Base-by-base conservation (phyloP, 64 coral and sea anemone genomes). In the Anthopleura sola region DNA sequence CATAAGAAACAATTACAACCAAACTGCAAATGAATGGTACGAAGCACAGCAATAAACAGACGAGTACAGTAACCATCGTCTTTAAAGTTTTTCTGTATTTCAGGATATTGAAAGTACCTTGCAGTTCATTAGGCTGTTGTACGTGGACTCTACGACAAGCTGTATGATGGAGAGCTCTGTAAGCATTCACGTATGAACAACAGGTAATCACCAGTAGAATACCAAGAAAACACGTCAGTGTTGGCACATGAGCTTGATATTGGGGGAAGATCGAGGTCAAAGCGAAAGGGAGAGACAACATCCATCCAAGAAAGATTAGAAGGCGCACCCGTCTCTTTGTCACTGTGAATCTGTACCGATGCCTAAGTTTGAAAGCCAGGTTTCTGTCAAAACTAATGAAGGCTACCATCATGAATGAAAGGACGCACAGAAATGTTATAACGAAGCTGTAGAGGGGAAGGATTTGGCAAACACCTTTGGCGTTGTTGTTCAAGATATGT, bases 61-160 rank as follows among this genome's bases (percentile, higher is more conserved):
- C 33, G 2, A 36, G 36, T 19, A 77, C 26, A 40, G 4, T 28
- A 21, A 77, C 31, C 75, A 77, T 77, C 21, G 75, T 77, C 34
- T 40, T 77, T 28, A 77, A 77, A 19, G 75, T 77, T 77, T 77
- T 77, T 77, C 75, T 77, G 33, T 77, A 77, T 77, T 77, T 77
- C 75, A 40, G 6, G 14, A 77, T 33, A 37, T 77, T 28, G 26
- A 77, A 77, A 37, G 11, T 13, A 12, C 75, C 9, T 37, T 36
- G 75, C 37, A 44, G 40, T 44, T 19, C 8, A 28, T 77, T 77
- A 13, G 36, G 75, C 32, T 36, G 75, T 77, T 37, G 15, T 11
- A 0, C 8, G 34, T 37, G 29, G 12, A 77, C 33, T 37, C 8
- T 21, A 4, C 7, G 36, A 13, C 32, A 3, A 28, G 18, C n/a